Evolutionary conservation across 1,140 invertebrate species (phyloP).

Genomic region (Drosophila cardini): DNA sequence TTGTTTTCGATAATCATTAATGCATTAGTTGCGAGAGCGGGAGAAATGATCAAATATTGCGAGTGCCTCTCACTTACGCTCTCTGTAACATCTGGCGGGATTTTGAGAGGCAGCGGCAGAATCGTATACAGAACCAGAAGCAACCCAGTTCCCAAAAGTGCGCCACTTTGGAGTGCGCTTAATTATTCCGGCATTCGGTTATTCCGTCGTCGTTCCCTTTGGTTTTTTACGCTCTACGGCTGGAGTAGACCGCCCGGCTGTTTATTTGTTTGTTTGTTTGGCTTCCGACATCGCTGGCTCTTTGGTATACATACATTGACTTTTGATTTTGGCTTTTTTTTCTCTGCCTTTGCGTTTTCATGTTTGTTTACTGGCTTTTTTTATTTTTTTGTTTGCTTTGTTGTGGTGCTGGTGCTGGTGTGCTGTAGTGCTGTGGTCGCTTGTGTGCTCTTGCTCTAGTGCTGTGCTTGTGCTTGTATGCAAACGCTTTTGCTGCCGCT

Average conservation of each 20-base stretch:
- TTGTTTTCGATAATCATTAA: constrained; percentile 44
- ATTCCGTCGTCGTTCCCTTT: neutral
- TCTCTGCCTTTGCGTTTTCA: constrained; percentile 44
- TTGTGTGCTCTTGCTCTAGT: constrained; percentile 21
- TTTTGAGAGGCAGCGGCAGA: constrained; percentile 19
- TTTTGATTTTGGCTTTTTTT: constrained; percentile 60
- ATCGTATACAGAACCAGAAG: constrained; percentile 5
- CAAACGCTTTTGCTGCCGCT: constrained; percentile 2
- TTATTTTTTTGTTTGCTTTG: constrained; percentile 30
- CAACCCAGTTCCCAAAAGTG: constrained; percentile 20
- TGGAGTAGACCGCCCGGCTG: constrained; percentile 41
- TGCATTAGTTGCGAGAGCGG: constrained; percentile 40
- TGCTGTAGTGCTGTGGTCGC: constrained; percentile 33
- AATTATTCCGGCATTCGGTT: neutral
- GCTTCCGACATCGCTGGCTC: constrained; percentile 55
- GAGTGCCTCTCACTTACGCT: constrained; percentile 1
- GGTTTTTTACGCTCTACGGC: constrained; percentile 26
- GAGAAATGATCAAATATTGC: constrained; percentile 1
- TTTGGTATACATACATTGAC: constrained; percentile 39
- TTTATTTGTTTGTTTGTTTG: constrained; percentile 64
- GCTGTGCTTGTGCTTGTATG: constrained; percentile 6
- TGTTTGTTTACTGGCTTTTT: constrained; percentile 53
- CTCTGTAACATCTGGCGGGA: constrained; percentile 22
- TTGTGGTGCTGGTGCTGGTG: constrained; percentile 5
- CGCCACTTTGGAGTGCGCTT: constrained; percentile 24